These are phyloP conservation scores for Desoria tigrina DNA, from an alignment of 2,888 invertebrate genomes.

Conservation along the genomic window DNA sequence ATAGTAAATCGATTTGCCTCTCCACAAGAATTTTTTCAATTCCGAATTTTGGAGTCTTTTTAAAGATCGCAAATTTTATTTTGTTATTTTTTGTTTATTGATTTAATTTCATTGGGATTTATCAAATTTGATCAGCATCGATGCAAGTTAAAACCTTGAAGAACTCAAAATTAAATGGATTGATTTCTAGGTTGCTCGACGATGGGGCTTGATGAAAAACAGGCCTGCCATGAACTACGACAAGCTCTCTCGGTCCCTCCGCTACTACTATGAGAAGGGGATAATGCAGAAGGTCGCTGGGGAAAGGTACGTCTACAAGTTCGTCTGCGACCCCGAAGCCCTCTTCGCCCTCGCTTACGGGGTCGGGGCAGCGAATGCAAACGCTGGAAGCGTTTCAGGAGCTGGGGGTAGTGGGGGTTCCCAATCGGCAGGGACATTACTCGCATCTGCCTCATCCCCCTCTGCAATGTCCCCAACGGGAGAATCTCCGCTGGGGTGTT, in stretches of 20 bases:
- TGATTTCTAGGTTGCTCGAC: constrained; percentile 80
- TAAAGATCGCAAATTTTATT: no score
- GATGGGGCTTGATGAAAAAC: constrained; percentile 96
- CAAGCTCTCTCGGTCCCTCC: constrained; percentile 85
- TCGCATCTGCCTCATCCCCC: background rate
- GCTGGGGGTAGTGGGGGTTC: constrained; percentile 1
- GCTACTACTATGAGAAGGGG: constrained; percentile 98
- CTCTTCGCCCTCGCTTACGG: constrained; percentile 80
- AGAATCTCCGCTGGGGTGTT: constrained; percentile 26
- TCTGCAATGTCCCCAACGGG: constrained; percentile 20
- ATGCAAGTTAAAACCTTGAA: no score
- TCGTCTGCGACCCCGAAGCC: constrained; percentile 92
- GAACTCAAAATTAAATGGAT: no score
- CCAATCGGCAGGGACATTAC: background rate
- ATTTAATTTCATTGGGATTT: no score
- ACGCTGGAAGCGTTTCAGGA: constrained; percentile 1
- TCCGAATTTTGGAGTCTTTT: no score
- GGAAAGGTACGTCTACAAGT: constrained; percentile 94
- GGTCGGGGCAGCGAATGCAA: constrained; percentile 4
- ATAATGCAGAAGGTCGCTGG: constrained; percentile 98
- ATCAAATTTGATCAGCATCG: no score
- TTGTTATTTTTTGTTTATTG: no score
- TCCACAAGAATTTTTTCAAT: no score
- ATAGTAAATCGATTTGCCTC: no score
- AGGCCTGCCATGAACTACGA: constrained; percentile 97